Conservation (phyloP, 2,113 vertebrate species). For the Mionectes macconnelli region DNA sequence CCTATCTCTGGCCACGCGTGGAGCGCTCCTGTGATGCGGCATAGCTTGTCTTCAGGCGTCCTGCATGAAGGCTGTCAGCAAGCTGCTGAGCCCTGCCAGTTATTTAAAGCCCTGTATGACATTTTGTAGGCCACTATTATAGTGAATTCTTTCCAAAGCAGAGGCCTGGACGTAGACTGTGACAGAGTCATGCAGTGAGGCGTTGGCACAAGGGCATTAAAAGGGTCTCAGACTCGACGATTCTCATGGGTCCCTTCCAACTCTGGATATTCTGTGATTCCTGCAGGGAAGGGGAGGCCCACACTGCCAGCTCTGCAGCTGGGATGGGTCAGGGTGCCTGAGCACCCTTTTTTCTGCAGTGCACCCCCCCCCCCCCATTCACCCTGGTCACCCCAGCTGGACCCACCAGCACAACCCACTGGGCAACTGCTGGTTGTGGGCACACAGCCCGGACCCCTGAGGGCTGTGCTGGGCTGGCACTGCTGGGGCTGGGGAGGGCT, state of each 20-base stretch:
- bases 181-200: neutral
- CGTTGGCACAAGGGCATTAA: neutral
- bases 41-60: neutral
- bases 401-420: neutral
- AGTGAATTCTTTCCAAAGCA: neutral
- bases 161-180: neutral
- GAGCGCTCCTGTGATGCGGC: neutral
- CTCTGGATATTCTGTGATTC: neutral
- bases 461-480: neutral
- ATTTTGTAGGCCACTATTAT: neutral
- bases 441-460: neutral
- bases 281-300: neutral
- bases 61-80: neutral
- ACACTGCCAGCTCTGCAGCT: neutral
- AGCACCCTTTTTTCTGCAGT: neutral
- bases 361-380: fast-evolving
- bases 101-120: neutral
- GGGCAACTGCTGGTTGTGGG: neutral
- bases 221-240: neutral
- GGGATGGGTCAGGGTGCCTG: neutral
- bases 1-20: neutral
- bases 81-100: neutral
- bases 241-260: neutral
- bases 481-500: neutral
- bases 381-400: fast-evolving